Base-by-base conservation (phyloP, 1,140 invertebrate genomes). In the Colletes latitarsis region DNA sequence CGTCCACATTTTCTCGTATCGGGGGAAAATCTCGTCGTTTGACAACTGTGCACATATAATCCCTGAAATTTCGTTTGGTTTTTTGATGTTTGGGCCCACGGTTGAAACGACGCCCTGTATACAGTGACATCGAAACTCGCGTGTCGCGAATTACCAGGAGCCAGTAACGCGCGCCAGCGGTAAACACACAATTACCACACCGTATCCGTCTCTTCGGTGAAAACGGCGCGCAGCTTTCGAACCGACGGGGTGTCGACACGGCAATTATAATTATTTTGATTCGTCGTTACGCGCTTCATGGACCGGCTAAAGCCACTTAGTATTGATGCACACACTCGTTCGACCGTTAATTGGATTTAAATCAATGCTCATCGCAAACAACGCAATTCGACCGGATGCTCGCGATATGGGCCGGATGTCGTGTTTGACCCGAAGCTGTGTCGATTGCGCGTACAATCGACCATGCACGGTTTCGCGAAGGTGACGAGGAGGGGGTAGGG, bases 221-320 rank as follows among this genome's bases (percentile, higher is more conserved):
- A 12, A 49, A 12, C 49, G 9, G 9, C 57, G 60, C 52, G 8
- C 43, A 30, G 17, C n/a, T 21, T 43, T n/a, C 55, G 17, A 68
- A 67, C 62, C 68, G 62, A 43, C 78, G 80, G 53, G 58, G 55
- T 73, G 74, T 64, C 74, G 81, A 72, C 74, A 63, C 12, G 63
- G 75, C 67, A 82, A 81, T 81, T 83, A 83, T 74, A 76, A 85
- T 85, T 81, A 85, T 85, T 85, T 81, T 83, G 71, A 84, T 84
- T 75, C 82, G 67, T 49, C 67, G 72, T 83, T 66, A 81, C 66
- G 53, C 70, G 81, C 55, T 60, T 70, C 82, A 69, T 41, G 77
- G 73, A 57, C 68, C 82, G 67, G 53, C 66, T 62, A 64, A 43
- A 64, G 63, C 83, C 83, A 84, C 83, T 84, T 80, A 81, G 39